phyloP scores from a whole-genome alignment of 2,113 vertebrate species.

The Opisthocomus hoazin region DNA sequence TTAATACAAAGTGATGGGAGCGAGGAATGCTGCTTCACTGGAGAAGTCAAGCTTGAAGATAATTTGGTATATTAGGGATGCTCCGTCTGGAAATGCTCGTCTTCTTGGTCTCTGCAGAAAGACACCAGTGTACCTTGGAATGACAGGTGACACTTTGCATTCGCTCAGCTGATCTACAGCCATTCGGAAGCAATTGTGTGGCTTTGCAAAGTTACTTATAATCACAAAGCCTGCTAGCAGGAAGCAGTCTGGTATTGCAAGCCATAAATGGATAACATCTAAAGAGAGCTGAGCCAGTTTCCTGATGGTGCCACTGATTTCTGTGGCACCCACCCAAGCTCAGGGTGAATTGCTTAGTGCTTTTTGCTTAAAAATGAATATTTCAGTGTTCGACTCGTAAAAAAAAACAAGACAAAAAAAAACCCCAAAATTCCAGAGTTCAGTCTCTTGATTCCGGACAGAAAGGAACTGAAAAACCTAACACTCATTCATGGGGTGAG shows the following conservation, averaged over 20 bases:
- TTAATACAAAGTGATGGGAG: slow-evolving; percentile 10
- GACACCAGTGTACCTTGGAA: neutral
- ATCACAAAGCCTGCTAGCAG: neutral
- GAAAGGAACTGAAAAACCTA: neutral
- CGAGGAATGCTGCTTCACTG: slow-evolving; percentile 1
- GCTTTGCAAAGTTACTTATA: neutral
- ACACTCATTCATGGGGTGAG: neutral
- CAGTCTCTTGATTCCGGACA: neutral
- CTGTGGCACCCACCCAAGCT: neutral
- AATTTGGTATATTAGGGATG: neutral
- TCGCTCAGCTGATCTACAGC: neutral
- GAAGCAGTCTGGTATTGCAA: neutral
- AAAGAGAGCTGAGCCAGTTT: neutral
- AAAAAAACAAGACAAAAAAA: too few species aligned
- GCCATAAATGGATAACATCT: neutral
- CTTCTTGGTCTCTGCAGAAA: neutral
- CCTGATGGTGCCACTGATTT: neutral
- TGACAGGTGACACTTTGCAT: slow-evolving; percentile 19
- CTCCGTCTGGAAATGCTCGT: neutral
- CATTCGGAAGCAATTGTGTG: neutral
- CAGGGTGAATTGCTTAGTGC: neutral
- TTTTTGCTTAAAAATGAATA: neutral
- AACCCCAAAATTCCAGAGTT: neutral
- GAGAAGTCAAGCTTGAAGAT: slow-evolving; percentile 27
- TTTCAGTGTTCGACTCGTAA: neutral